Percentiles rank a stretch among this genome's conserved stretches.
Evolutionary conservation across 2,113 vertebrate species (phyloP).

Genomic region (Tupaia tana): DNA sequence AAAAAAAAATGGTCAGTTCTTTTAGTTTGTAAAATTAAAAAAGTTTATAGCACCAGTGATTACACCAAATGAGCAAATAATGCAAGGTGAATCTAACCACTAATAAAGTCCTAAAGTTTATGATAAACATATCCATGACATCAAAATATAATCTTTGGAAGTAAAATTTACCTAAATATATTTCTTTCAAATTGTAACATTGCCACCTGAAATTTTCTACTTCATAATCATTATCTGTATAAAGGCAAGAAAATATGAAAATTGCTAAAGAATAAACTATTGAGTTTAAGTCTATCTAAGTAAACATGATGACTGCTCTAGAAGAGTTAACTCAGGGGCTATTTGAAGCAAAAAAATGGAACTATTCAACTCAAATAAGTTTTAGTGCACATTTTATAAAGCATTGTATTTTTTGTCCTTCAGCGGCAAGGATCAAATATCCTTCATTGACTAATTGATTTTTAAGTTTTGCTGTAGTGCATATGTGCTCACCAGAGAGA

Average conservation of each 20-base stretch:
- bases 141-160: slow-evolving; percentile 2
- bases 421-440: background rate
- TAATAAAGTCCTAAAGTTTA: background rate
- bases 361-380: background rate
- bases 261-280: background rate
- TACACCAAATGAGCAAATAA: background rate
- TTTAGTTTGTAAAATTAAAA: slow-evolving; percentile 56
- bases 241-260: no score
- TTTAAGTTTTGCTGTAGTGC: no score
- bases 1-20: slow-evolving; percentile 29
- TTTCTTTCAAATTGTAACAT: slow-evolving; percentile 39
- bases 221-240: background rate
- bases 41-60: background rate
- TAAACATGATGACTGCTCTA: background rate
- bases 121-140: background rate
- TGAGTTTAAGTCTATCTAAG: background rate
- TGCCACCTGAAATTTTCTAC: background rate
- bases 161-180: background rate
- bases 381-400: background rate
- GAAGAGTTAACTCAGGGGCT: background rate
- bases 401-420: background rate
- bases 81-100: background rate
- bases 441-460: background rate
- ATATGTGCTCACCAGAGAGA: no score
- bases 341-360: background rate